These are phyloP conservation scores for Hiodon tergisus DNA, from an alignment of 2,113 vertebrate genomes.

Conservation along the genomic window DNA sequence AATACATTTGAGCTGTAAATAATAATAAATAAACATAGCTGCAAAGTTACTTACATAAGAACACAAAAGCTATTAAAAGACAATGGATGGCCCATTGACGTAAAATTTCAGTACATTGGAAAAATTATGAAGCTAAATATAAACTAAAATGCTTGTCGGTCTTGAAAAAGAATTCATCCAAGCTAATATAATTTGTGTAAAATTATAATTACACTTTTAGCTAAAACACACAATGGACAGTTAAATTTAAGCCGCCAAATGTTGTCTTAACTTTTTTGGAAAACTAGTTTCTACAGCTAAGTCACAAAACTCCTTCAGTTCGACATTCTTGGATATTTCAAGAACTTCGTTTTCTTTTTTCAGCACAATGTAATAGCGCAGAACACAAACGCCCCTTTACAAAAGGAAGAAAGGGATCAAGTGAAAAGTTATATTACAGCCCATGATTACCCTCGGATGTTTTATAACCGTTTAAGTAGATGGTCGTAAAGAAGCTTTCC, in stretches of 20 bases:
- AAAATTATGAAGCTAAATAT: no score
- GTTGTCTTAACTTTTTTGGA: not conserved
- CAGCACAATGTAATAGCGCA: not conserved
- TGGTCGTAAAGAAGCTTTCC: not conserved
- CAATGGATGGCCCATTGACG: no score
- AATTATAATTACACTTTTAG: not conserved
- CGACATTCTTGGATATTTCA: not conserved
- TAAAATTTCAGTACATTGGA: no score
- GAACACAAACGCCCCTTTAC: not conserved
- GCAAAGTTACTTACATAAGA: no score
- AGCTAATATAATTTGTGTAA: no score
- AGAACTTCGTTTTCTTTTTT: not conserved
- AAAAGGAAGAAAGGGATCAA: not conserved
- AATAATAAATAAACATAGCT: no score
- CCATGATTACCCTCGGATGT: not conserved
- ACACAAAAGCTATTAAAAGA: no score
- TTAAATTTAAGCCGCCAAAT: not conserved
- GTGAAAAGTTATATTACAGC: not conserved
- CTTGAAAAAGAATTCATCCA: no score
- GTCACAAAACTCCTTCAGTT: not conserved
- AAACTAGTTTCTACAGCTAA: no score
- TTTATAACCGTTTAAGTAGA: constrained; percentile 10
- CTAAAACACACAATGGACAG: not conserved
- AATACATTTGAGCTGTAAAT: no score
- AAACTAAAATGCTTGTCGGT: no score